A percentile compares a stretch with the other conserved stretches of the same genome.
phyloP scores from a whole-genome alignment of 2,113 vertebrate genomes.

The Silurus asotus region DNA sequence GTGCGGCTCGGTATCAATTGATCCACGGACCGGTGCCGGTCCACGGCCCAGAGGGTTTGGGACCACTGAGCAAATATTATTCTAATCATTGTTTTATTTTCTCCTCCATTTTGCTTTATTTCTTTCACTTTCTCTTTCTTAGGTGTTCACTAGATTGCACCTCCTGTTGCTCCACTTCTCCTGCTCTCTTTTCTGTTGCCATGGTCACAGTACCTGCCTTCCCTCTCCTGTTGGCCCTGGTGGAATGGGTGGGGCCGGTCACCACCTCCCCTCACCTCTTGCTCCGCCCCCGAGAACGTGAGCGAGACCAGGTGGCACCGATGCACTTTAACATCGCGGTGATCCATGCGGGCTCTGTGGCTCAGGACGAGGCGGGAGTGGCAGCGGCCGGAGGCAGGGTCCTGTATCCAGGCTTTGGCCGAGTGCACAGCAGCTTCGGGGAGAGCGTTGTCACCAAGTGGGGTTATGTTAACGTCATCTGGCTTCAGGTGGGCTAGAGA shows the following conservation, averaged over 20 bases:
- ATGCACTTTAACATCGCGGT: constrained; percentile 81
- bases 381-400: constrained; percentile 76
- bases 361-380: constrained; percentile 73
- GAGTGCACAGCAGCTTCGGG: constrained; percentile 77
- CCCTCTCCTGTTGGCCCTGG: constrained; percentile 85
- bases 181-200: constrained; percentile 71
- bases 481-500: constrained; percentile 76
- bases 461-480: constrained; percentile 85
- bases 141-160: constrained; percentile 72
- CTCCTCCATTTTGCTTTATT: constrained; percentile 11
- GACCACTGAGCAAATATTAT: not conserved
- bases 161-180: constrained; percentile 69
- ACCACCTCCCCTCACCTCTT: constrained; percentile 74
- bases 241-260: constrained; percentile 78
- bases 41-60: too few relatives aligned
- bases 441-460: constrained; percentile 83
- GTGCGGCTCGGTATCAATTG: too few relatives aligned
- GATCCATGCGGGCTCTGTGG: constrained; percentile 74
- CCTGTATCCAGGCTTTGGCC: constrained; percentile 83
- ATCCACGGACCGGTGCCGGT: too few relatives aligned
- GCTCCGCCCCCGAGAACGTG: constrained; percentile 76
- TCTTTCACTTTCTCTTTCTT: constrained; percentile 43
- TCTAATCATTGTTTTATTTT: constrained; percentile 27
- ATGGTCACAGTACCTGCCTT: constrained; percentile 79
- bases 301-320: constrained; percentile 72